phyloP scores from a whole-genome alignment of 35 echinoderm and acorn worm genomes.

The Ptychodera flava region DNA sequence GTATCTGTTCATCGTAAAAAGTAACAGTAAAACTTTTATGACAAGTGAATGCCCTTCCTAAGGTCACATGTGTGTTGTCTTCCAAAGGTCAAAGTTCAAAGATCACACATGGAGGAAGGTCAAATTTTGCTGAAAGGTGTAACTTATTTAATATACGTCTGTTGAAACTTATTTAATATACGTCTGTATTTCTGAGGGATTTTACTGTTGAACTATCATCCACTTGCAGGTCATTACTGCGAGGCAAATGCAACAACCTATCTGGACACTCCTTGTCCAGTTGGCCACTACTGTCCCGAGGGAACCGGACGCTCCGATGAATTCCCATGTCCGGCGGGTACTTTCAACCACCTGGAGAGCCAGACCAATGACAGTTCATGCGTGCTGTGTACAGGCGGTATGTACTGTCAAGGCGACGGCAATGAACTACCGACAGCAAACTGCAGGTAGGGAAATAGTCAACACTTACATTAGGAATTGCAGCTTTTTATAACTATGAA shows the following conservation, averaged over 20 bases:
- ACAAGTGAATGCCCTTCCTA: too few species aligned
- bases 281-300: slow-evolving; percentile 77
- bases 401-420: slow-evolving; percentile 81
- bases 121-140: too few species aligned
- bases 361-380: slow-evolving; percentile 61
- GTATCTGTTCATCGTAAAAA: too few species aligned
- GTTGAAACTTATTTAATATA: too few species aligned
- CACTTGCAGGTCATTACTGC: slow-evolving; percentile 92
- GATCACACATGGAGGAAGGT: too few species aligned
- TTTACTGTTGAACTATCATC: neutral
- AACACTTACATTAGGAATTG: too few species aligned
- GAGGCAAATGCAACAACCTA: slow-evolving; percentile 73
- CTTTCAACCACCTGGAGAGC: slow-evolving; percentile 55
- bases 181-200: too few species aligned
- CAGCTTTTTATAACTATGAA: too few species aligned
- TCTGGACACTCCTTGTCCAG: slow-evolving; percentile 53
- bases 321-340: slow-evolving; percentile 55
- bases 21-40: too few species aligned
- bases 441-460: slow-evolving; percentile 98
- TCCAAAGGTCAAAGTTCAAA: too few species aligned
- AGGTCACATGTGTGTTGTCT: too few species aligned
- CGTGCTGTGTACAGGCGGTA: slow-evolving; percentile 59
- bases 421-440: slow-evolving; percentile 83
- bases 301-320: slow-evolving; percentile 53
- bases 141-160: too few species aligned